Evolutionary conservation across 2,113 vertebrate species (phyloP).

Genomic region (Eira barbara): DNA sequence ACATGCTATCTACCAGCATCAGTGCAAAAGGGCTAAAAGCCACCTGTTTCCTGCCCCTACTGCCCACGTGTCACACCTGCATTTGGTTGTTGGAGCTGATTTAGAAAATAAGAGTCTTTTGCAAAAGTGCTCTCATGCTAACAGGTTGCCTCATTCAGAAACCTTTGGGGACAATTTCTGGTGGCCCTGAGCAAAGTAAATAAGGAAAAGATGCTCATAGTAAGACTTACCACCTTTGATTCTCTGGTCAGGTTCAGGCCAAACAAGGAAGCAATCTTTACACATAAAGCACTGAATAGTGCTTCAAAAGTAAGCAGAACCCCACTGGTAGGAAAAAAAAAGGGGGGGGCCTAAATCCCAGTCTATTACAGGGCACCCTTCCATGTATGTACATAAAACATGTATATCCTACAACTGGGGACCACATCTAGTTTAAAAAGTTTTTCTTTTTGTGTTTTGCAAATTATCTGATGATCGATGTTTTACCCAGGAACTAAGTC

Average conservation of each 20-base stretch:
- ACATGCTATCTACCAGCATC: neutral
- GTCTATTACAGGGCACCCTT: neutral
- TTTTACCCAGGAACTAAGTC: neutral
- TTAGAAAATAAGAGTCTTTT: neutral
- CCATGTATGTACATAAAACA: neutral
- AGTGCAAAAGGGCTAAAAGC: neutral
- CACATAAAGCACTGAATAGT: neutral
- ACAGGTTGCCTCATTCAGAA: neutral
- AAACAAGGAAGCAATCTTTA: neutral
- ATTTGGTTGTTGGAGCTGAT: neutral
- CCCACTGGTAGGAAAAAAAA: neutral
- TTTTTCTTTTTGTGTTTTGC: neutral
- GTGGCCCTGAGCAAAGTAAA: neutral
- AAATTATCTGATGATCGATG: neutral
- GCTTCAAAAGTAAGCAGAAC: slow-evolving; percentile 1
- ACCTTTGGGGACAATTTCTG: neutral
- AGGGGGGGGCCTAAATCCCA: neutral
- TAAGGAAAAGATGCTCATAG: neutral
- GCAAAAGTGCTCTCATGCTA: neutral
- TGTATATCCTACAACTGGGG: neutral
- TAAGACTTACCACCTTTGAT: neutral
- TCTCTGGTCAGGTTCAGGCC: neutral
- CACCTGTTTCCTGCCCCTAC: neutral
- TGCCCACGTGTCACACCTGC: neutral
- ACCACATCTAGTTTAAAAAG: neutral